Conservation (phyloP, 2,797 vertebrate species). For the Cirrhinus molitorella region DNA sequence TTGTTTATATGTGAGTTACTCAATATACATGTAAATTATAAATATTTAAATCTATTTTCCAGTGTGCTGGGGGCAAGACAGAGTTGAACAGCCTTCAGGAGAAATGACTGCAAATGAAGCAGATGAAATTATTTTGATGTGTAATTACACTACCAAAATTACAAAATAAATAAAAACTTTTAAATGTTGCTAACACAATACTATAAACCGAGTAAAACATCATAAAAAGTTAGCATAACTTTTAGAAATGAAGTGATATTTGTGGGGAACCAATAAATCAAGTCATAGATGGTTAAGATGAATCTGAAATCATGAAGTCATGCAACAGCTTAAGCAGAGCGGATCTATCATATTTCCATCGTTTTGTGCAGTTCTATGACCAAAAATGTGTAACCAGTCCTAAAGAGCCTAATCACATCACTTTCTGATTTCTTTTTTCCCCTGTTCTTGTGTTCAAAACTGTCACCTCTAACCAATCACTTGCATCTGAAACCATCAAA, state of each 20-base stretch:
- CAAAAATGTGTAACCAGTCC: not conserved
- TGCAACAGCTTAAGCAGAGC: not conserved
- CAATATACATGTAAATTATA: no score
- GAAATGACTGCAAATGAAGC: not conserved
- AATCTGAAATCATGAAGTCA: not conserved
- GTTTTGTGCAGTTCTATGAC: constrained; percentile 30
- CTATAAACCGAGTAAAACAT: not conserved
- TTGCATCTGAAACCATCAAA: not conserved
- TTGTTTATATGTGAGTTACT: not conserved
- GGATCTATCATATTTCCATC: not conserved
- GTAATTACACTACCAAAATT: not conserved
- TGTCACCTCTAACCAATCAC: not conserved
- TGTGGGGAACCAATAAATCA: not conserved
- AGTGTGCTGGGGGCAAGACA: constrained; percentile 7
- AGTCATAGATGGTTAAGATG: not conserved
- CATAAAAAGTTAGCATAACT: not conserved
- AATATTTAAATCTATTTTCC: not conserved
- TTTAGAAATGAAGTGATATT: not conserved
- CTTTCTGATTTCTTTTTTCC: not conserved
- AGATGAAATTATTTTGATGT: not conserved
- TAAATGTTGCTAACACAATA: not conserved
- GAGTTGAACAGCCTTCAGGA: not conserved
- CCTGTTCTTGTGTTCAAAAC: not conserved
- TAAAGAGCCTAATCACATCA: not conserved
- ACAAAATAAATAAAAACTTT: not conserved